Conservation (phyloP, 1,140 invertebrate genomes). For the Tetragonula clypearis region DNA sequence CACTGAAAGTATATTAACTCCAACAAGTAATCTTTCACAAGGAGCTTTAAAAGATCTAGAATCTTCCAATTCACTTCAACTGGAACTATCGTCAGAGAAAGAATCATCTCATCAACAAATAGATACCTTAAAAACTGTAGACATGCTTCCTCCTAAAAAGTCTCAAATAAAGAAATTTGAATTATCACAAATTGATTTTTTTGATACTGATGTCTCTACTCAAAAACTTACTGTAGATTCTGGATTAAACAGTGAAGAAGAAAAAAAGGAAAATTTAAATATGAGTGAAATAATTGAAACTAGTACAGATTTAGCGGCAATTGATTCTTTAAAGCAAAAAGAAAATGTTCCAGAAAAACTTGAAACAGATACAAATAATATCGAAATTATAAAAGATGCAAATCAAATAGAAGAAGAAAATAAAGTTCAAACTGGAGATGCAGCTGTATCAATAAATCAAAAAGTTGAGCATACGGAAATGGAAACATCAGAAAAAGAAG, state of each 20-base stretch:
- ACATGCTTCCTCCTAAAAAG: conserved; percentile 77
- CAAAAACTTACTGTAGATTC: conserved; percentile 16
- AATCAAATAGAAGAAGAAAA: conserved; percentile 8
- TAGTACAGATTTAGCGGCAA: not conserved
- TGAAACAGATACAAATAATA: not conserved
- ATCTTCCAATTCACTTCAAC: not conserved
- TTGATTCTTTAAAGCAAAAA: not conserved
- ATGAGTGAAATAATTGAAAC: not conserved
- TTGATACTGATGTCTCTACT: conserved; percentile 52
- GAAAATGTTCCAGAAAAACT: conserved; percentile 1
- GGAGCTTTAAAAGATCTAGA: conserved; percentile 25
- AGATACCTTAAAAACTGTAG: conserved; percentile 56
- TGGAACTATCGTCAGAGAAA: conserved; percentile 30
- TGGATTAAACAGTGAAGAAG: conserved; percentile 2
- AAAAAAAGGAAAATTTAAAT: conserved; percentile 15
- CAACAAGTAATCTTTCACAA: conserved; percentile 14
- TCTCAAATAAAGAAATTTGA: conserved; percentile 81
- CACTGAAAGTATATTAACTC: conserved; percentile 17
- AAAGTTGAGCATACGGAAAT: not conserved
- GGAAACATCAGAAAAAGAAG: not conserved
- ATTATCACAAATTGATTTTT: conserved; percentile 73
- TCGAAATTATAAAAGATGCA: not conserved
- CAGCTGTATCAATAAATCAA: not conserved
- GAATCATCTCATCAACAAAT: not conserved
- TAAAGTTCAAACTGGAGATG: conserved; percentile 7